phyloP scores from a whole-genome alignment of 1,140 invertebrate genomes.

The Cheumatopsyche charites region DNA sequence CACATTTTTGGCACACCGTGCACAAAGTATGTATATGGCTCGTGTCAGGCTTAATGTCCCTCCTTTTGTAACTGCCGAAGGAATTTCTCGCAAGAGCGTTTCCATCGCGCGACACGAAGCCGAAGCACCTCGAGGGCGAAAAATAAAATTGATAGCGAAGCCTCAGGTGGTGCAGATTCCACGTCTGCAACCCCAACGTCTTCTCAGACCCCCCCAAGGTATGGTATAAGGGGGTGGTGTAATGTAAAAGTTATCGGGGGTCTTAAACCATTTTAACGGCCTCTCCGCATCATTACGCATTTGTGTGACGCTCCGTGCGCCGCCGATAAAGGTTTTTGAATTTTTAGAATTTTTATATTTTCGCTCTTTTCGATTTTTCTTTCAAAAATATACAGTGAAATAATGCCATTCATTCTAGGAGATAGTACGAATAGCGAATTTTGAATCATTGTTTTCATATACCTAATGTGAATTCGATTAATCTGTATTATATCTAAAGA shows the following conservation, averaged over 20 bases:
- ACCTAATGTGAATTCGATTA: too few species aligned
- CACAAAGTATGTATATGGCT: neutral
- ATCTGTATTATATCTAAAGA: too few species aligned
- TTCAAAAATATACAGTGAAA: too few species aligned
- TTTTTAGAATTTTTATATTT: too few species aligned
- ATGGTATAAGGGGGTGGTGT: neutral
- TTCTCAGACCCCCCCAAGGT: neutral
- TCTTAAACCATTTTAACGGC: conserved; percentile 39
- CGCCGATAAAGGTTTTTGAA: too few species aligned
- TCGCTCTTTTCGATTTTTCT: too few species aligned
- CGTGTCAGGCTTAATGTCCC: conserved; percentile 37
- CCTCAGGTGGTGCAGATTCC: conserved; percentile 25
- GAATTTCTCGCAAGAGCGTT: conserved; percentile 29
- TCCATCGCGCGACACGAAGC: neutral
- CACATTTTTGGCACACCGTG: too few species aligned
- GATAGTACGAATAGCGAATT: too few species aligned
- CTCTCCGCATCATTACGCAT: conserved; percentile 10
- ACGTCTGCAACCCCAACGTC: neutral
- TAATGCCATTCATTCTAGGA: too few species aligned
- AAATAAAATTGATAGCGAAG: conserved; percentile 34
- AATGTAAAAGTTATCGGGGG: conserved; percentile 32
- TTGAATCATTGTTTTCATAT: too few species aligned
- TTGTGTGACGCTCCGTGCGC: neutral
- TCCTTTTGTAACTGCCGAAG: conserved; percentile 32
- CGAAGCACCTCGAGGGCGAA: neutral